Conservation (phyloP, 1,140 invertebrate species). For the Neelides sp. region DNA sequence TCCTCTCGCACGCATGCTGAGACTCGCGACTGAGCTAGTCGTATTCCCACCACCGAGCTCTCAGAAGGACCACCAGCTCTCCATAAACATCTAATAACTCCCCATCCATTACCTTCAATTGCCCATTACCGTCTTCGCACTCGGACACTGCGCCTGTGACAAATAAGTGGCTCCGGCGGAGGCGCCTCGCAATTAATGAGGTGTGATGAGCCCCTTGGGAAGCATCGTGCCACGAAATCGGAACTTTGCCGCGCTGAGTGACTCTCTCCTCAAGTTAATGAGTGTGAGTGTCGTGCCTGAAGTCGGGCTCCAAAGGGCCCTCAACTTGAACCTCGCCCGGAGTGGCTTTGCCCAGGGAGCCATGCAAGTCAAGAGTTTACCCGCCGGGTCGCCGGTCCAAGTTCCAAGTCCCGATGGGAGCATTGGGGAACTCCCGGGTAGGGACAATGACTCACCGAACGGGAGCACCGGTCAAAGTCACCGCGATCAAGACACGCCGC, state of each 20-base stretch:
- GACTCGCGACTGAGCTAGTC: slow-evolving; percentile 10
- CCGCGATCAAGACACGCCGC: no score
- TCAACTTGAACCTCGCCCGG: slow-evolving; percentile 13
- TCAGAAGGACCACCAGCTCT: no score
- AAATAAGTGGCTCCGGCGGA: no score
- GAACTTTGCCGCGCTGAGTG: slow-evolving; percentile 9
- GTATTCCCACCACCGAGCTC: slow-evolving; percentile 10
- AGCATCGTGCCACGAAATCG: slow-evolving; percentile 3
- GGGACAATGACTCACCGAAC: slow-evolving; percentile 14
- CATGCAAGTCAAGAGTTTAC: slow-evolving; percentile 6
- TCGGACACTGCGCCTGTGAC: no score
- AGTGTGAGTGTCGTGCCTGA: slow-evolving; percentile 24
- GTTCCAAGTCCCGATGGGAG: slow-evolving; percentile 17
- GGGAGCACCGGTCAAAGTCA: background rate
- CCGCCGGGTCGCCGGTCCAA: slow-evolving; percentile 12
- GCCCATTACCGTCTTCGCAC: no score
- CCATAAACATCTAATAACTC: background rate
- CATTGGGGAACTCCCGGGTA: slow-evolving; percentile 5
- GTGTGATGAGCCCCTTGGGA: slow-evolving; percentile 30
- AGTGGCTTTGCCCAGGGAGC: background rate
- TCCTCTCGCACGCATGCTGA: slow-evolving; percentile 14
- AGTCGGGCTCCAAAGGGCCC: slow-evolving; percentile 13
- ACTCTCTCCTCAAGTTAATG: slow-evolving; percentile 27
- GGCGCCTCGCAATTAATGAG: no score
- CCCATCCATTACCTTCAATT: background rate